Evolutionary conservation across 2,888 invertebrate genomes (phyloP).

Genomic region (Cryptus viduatorius): DNA sequence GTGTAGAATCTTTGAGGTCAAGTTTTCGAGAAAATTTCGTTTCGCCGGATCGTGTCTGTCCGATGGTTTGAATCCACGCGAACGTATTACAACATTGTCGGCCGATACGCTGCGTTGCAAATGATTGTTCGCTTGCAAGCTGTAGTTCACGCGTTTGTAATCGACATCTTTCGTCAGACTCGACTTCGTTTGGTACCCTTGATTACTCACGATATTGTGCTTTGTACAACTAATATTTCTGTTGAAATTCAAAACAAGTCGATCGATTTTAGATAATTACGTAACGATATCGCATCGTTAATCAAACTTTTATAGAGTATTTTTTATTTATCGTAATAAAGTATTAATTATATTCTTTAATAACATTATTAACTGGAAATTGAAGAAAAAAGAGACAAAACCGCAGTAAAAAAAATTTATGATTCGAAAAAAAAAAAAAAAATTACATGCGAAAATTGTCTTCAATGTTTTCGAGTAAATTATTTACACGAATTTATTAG

Average conservation of each 20-base stretch:
- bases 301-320: neutral
- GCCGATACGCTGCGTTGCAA: slow-evolving; percentile 82
- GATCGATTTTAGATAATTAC: slow-evolving; percentile 1
- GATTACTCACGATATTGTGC: slow-evolving; percentile 74
- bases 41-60: slow-evolving; percentile 94
- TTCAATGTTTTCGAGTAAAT: neutral
- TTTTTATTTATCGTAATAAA: too few species aligned
- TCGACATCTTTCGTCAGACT: slow-evolving; percentile 77
- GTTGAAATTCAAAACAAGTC: slow-evolving; percentile 42
- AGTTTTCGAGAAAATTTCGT: slow-evolving; percentile 91
- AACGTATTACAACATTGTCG: slow-evolving; percentile 83
- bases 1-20: slow-evolving; percentile 94
- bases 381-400: slow-evolving; percentile 3
- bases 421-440: too few species aligned
- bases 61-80: slow-evolving; percentile 93
- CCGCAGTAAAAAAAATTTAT: neutral
- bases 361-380: neutral
- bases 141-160: slow-evolving; percentile 71
- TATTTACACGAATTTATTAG: too few species aligned
- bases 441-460: neutral
- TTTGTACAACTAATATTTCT: slow-evolving; percentile 72
- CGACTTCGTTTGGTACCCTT: slow-evolving; percentile 72
- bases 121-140: slow-evolving; percentile 70
- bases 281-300: neutral
- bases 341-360: neutral